Base-by-base conservation (phyloP, 2,113 vertebrate genomes). In the Podarcis muralis region DNA sequence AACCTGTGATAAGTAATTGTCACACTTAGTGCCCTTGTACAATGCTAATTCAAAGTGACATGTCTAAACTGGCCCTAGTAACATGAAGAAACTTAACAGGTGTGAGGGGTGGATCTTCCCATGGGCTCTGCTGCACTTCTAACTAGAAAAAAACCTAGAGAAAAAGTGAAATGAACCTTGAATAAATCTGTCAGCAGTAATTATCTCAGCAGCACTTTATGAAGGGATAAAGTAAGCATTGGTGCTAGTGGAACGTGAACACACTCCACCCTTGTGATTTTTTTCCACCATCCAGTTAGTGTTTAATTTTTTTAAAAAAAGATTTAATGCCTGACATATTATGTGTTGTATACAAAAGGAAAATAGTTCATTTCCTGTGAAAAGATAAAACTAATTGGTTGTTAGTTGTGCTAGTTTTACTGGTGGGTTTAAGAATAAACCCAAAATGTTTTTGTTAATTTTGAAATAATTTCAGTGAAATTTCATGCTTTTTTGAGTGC, bases 111-210 rank as follows among this genome's bases (percentile, higher is more conserved):
- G 97, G 95, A 97, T 96, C 96, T 95, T 96, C 95, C 94, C 96
- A 96, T 96, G 97, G 97, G 96, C 95, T 95, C 95, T 95, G 91
- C 94, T 96, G 96, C 96, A 96, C 96, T 97, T 95, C 95, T 96
- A 97, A 96, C 98, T 97, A 97, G 96, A 96, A 96, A 97, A 97
- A 87, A 97, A 96, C 96, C 93, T 95, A 97, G 95, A 98, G 97
- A 97, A 97, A 98, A 97, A 97, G 97, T 98, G 97, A 97, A 98
- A 97, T 97, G 97, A 97, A 97, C 97, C 96, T 98, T 98, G 97
- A 97, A 97, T 98, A 98, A 98, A 99, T 98, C 98, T 99, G 98
- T 99, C 98, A 98, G 97, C 96, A 97, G 97, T 97, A 98, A 99
- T 99, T 98, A 99, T 99, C 98, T 98, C 98, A 98, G 93, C 96